Conservation (phyloP, 2,888 invertebrate species). For the Zygogramma bicolorata region DNA sequence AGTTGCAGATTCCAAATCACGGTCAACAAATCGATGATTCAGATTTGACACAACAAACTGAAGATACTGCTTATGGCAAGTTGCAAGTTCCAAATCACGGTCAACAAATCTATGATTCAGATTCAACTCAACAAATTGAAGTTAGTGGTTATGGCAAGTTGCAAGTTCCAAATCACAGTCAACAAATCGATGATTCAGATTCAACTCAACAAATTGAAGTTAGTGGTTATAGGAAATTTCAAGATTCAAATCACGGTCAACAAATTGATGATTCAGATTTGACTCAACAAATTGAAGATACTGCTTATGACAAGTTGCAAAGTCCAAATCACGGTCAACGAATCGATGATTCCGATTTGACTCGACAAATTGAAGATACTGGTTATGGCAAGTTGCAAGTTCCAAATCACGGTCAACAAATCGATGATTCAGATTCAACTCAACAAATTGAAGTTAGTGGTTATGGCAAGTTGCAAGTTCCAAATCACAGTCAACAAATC, state of each 20-base stretch:
- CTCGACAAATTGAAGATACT: not conserved
- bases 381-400: constrained; percentile 1
- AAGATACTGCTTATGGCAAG: constrained; percentile 24
- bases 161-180: constrained; percentile 12
- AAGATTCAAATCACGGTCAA: constrained; percentile 19
- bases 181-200: constrained; percentile 40
- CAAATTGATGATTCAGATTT: constrained; percentile 41
- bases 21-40: constrained; percentile 37
- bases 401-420: constrained; percentile 26
- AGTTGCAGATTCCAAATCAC: not conserved
- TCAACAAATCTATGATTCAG: constrained; percentile 4
- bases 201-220: constrained; percentile 44
- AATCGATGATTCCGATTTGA: constrained; percentile 2
- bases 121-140: constrained; percentile 16
- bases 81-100: constrained; percentile 11
- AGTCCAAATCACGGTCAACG: constrained; percentile 6
- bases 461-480: constrained; percentile 14
- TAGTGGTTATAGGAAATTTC: not conserved
- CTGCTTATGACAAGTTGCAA: not conserved
- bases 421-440: constrained; percentile 44
- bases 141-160: not conserved
- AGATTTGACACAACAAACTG: constrained; percentile 47
- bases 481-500: constrained; percentile 2
- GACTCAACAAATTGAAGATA: constrained; percentile 41
- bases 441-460: constrained; percentile 41